phyloP scores from a whole-genome alignment of 2,113 vertebrate genomes.

The Cervus canadensis region DNA sequence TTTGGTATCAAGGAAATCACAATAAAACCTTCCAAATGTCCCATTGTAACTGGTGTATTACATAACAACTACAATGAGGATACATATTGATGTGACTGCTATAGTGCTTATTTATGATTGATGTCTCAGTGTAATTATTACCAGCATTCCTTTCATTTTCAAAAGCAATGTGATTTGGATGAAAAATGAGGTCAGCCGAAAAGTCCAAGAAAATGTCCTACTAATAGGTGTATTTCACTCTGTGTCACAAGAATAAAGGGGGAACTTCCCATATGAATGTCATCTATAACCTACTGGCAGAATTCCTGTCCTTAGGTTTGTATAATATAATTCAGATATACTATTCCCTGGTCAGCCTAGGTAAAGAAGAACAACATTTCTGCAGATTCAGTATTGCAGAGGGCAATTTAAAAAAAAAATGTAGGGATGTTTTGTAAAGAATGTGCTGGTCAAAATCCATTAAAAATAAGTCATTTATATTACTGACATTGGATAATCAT shows the following conservation, averaged over 20 bases:
- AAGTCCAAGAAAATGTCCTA: neutral
- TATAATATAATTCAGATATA: neutral
- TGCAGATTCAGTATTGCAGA: neutral
- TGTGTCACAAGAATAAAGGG: neutral
- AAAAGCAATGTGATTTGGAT: neutral
- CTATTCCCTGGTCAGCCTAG: neutral
- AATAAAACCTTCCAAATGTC: neutral
- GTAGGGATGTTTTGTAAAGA: neutral
- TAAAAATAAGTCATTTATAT: neutral
- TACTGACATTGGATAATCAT: neutral
- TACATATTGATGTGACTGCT: neutral
- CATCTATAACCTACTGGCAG: neutral
- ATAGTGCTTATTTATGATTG: neutral
- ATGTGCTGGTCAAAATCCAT: neutral
- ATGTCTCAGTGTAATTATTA: neutral
- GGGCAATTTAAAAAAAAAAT: neutral
- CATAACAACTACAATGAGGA: neutral
- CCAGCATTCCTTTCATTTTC: neutral
- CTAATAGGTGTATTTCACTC: neutral
- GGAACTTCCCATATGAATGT: neutral
- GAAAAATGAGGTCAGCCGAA: neutral
- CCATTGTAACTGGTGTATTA: neutral
- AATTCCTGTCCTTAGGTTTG: neutral
- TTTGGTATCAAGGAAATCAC: neutral
- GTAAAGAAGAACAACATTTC: neutral